Evolutionary conservation across 2,113 vertebrate species (phyloP), one percentile per base, ranked within the genome.

Genomic region (Myocastor coypus): DNA sequence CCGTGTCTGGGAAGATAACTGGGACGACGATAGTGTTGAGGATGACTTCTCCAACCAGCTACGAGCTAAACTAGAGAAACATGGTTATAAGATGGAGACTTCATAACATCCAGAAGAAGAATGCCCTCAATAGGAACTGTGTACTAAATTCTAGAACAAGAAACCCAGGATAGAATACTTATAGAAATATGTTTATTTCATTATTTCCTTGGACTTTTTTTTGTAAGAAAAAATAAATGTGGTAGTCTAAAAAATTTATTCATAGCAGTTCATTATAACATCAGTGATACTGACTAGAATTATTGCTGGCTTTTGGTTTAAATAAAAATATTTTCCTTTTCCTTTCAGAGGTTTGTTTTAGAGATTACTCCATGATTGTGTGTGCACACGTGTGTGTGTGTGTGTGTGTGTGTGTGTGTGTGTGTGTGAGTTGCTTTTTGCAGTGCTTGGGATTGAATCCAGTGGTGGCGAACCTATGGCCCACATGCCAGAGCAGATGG

Each of bases 1-100:
- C 57, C 57, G 20, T 59, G 11, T 55, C 52, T 55, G 11, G 52
- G 46, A 46, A 8, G 46, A 46, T 46, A 46, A 46, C 46, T 46
- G 46, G 46, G 55, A 55, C 12, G 55, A 59, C 19, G 17, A 59
- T 17, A 59, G 17, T 59, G 57, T 59, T 5, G 57, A 59, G 17
- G 57, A 59, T 3, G 57, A 59, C 57, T 59, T 59, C 57, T 59
- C 57, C 57, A 59, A 59, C 19, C 17, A 59, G 57, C 19, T 59
- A 59, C 17, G 99, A 98, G 99, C 99, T 94, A 99, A 99, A 98
- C 98, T 99, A 98, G 99, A 99, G 98, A 99, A 99, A 98, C 99
- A 99, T 90, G 99, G 99, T 94, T 99, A 99, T 98, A 99, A 99
- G 98, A 99, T 99, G 99, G 99, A 99, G 98, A 99, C 99, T 0